These are phyloP conservation scores for Drosophila mimetica DNA, from an alignment of 2,888 invertebrate genomes.

Conservation along the genomic window DNA sequence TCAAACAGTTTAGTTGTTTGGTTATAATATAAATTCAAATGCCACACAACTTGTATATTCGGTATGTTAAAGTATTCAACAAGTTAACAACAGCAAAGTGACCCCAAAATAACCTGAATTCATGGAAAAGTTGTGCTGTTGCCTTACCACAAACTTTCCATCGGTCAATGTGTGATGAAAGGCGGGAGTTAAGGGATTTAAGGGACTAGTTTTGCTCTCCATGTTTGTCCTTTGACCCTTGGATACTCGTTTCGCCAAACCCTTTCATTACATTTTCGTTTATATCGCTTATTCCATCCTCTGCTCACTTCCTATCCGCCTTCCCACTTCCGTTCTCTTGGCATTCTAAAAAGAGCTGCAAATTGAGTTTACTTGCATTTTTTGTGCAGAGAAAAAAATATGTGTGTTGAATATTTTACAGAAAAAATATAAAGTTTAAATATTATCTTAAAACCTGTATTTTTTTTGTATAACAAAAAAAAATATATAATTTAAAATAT, in stretches of 20 bases:
- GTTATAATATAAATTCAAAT: not conserved
- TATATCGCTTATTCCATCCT: constrained; percentile 31
- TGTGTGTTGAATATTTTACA: not conserved
- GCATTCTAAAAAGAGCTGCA: constrained; percentile 32
- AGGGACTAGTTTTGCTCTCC: not conserved
- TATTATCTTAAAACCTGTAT: too few species aligned
- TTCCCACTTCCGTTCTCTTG: constrained; percentile 15
- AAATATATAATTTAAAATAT: not conserved
- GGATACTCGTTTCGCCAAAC: constrained; percentile 10
- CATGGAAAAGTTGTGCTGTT: constrained; percentile 35
- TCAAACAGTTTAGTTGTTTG: not conserved
- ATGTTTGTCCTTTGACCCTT: constrained; percentile 13
- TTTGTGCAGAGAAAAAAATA: not conserved
- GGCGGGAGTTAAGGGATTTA: not conserved
- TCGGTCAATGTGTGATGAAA: constrained; percentile 14
- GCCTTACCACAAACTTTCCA: constrained; percentile 31
- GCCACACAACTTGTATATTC: not conserved
- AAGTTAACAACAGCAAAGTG: constrained; percentile 25
- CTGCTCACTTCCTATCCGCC: not conserved
- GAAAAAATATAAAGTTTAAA: not conserved
- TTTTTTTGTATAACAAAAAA: too few species aligned
- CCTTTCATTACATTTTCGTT: constrained; percentile 64
- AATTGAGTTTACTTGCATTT: constrained; percentile 54
- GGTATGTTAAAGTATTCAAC: constrained; percentile 13
- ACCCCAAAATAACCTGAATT: constrained; percentile 57